phyloP scores from a whole-genome alignment of 1,140 invertebrate species.

The Octopus bimaculoides region DNA sequence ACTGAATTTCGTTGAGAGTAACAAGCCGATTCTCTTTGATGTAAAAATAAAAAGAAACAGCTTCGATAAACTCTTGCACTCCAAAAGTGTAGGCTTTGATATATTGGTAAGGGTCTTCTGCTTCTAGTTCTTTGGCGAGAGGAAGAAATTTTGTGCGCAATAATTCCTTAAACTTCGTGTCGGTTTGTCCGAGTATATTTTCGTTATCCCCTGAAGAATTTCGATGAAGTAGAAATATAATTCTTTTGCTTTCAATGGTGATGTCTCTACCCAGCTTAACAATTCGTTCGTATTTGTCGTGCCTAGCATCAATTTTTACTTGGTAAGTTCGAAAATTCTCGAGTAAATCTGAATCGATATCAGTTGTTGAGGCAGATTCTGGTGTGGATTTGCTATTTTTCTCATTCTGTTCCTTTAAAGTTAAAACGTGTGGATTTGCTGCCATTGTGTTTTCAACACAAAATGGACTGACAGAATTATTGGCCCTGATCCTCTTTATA shows the following conservation, averaged over 20 bases:
- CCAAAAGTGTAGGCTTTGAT: constrained; percentile 73
- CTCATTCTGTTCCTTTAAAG: too few relatives aligned
- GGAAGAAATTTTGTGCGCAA: constrained; percentile 35
- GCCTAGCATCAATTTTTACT: constrained; percentile 71
- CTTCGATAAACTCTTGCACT: constrained; percentile 86
- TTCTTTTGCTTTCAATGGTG: constrained; percentile 88
- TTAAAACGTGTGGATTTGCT: too few relatives aligned
- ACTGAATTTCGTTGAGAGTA: constrained; percentile 60
- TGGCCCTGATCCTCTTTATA: too few relatives aligned
- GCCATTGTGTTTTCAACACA: too few relatives aligned
- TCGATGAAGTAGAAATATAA: constrained; percentile 83
- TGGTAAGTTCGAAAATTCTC: constrained; percentile 67
- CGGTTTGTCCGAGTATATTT: neutral
- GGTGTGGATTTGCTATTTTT: too few relatives aligned
- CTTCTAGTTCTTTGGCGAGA: constrained; percentile 72
- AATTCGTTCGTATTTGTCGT: constrained; percentile 82
- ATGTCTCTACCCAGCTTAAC: constrained; percentile 82
- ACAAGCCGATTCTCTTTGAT: constrained; percentile 57
- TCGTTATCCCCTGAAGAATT: constrained; percentile 55
- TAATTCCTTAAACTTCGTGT: neutral
- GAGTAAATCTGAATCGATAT: constrained; percentile 57
- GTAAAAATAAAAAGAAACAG: constrained; percentile 73
- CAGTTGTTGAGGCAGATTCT: too few relatives aligned
- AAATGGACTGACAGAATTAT: too few relatives aligned
- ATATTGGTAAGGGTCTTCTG: constrained; percentile 73